A percentile compares a stretch with the other conserved stretches of the same genome.
Evolutionary conservation across 2,113 vertebrate genomes (phyloP).

Genomic region (Cottus gobio): DNA sequence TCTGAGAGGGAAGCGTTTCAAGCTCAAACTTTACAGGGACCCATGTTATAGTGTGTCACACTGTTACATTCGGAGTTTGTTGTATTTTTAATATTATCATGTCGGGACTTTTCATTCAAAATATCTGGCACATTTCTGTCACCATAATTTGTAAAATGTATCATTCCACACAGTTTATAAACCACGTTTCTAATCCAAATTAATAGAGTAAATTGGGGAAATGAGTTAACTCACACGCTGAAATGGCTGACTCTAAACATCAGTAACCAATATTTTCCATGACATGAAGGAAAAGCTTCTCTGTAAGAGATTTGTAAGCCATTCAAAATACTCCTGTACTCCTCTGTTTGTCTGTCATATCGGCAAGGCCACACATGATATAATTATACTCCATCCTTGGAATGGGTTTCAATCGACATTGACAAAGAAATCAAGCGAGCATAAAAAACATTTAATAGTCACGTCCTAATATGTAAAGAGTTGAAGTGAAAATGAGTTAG

Average conservation of each 20-base stretch:
- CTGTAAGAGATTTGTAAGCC: conserved; percentile 16
- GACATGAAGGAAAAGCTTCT: conserved; percentile 25
- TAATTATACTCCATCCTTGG: conserved; percentile 53
- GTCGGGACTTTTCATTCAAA: not conserved
- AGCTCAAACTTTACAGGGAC: not conserved
- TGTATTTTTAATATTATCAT: not conserved
- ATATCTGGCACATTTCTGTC: not conserved
- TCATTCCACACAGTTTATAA: not conserved
- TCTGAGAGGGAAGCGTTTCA: not conserved
- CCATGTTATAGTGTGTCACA: not conserved
- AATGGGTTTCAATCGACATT: conserved; percentile 40
- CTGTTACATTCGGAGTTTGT: not conserved
- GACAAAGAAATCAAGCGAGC: conserved; percentile 9
- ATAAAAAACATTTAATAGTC: conserved; percentile 30
- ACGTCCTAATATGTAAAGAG: conserved; percentile 36
- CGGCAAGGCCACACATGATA: conserved; percentile 32
- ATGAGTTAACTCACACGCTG: not conserved
- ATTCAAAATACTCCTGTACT: conserved; percentile 29
- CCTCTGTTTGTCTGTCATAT: not conserved
- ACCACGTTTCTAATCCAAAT: not conserved
- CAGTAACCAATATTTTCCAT: not conserved
- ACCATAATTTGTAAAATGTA: not conserved
- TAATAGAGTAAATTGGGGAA: not conserved
- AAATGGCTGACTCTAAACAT: conserved; percentile 32
- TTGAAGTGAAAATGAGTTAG: conserved; percentile 40